A percentile compares a stretch with the other conserved stretches of the same genome.
phyloP scores from a whole-genome alignment of 2,797 vertebrate genomes.

The Chelidonichthys spinosus region DNA sequence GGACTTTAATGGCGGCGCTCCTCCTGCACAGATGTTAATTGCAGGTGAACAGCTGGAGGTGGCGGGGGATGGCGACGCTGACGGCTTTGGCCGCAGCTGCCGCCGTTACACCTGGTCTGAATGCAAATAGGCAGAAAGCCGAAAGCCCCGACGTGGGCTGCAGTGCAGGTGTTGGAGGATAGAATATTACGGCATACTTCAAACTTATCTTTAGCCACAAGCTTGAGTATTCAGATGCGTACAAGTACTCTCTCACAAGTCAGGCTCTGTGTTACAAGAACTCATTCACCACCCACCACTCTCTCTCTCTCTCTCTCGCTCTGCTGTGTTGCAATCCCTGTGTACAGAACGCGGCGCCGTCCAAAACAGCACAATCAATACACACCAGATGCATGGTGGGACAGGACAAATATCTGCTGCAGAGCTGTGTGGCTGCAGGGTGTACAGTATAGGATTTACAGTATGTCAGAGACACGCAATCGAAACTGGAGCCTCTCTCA shows the following conservation, averaged over 20 bases:
- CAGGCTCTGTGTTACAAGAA: conserved; percentile 33
- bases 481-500: background rate
- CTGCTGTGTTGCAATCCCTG: conserved; percentile 55
- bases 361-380: conserved; percentile 73
- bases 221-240: background rate
- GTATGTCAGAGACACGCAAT: conserved; percentile 1
- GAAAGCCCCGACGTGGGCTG: conserved; percentile 44
- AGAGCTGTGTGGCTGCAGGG: conserved; percentile 47
- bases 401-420: conserved; percentile 58
- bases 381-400: conserved; percentile 59
- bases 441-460: conserved; percentile 19
- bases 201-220: background rate
- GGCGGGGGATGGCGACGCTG: conserved; percentile 22
- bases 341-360: conserved; percentile 56
- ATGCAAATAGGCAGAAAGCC: conserved; percentile 46
- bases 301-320: conserved; percentile 30
- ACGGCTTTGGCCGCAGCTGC: conserved; percentile 24
- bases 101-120: conserved; percentile 24
- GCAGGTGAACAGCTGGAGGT: conserved; percentile 46
- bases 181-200: background rate
- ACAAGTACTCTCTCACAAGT: conserved; percentile 8
- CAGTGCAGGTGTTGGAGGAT: conserved; percentile 59
- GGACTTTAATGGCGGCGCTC: conserved; percentile 16
- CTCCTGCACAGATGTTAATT: conserved; percentile 39
- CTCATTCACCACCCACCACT: conserved; percentile 66